These are phyloP conservation scores for Rhodophaea formosa DNA, from an alignment of 2,888 invertebrate genomes.

Conservation along the genomic window DNA sequence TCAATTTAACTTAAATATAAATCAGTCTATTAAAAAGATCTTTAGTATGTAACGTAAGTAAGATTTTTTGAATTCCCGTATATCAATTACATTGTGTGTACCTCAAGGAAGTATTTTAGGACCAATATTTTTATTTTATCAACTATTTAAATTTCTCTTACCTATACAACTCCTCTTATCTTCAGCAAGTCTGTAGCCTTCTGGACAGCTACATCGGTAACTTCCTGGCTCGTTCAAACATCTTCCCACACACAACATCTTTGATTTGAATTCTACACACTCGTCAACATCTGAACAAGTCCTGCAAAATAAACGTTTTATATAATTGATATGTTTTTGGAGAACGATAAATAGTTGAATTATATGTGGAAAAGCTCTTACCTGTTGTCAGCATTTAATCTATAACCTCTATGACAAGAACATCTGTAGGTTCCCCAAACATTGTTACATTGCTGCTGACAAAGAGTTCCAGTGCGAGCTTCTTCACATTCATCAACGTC, in stretches of 20 bases:
- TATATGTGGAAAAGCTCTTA: conserved; percentile 25
- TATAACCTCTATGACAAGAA: conserved; percentile 91
- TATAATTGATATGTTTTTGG: background rate
- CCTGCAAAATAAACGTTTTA: conserved; percentile 53
- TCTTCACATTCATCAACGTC: conserved; percentile 86
- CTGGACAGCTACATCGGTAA: conserved; percentile 89
- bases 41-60: too few species aligned
- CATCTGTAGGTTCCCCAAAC: conserved; percentile 95
- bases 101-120: background rate
- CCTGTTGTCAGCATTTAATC: conserved; percentile 81
- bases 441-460: conserved; percentile 95
- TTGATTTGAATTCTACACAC: conserved; percentile 88
- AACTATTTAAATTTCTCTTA: too few species aligned
- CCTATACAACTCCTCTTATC: conserved; percentile 93
- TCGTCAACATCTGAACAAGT: conserved; percentile 92
- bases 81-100: background rate
- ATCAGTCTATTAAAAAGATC: too few species aligned
- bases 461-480: conserved; percentile 66
- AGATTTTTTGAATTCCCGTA: background rate
- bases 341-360: too few species aligned
- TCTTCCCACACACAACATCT: conserved; percentile 86
- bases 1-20: background rate
- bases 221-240: conserved; percentile 95
- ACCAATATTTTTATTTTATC: background rate
- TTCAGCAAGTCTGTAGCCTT: conserved; percentile 87